Percentiles rank a stretch among this genome's conserved stretches.
Evolutionary conservation across 92 coral and sea anemone species (phyloP).

Genomic region (Virgularia gustaviana): DNA sequence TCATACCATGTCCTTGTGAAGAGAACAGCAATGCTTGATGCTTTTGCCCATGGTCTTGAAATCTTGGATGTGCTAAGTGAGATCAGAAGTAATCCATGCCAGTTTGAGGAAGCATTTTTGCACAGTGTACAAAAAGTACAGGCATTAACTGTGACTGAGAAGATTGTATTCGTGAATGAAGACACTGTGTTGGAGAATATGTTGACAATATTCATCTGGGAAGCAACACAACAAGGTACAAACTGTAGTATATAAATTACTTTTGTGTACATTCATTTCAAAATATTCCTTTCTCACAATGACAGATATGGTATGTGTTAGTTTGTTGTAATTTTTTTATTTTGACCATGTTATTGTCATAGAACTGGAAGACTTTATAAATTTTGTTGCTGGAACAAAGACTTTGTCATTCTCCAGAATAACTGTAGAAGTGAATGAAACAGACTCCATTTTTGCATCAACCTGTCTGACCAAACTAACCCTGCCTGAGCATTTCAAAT

Average conservation of each 20-base stretch:
- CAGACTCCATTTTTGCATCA: slow-evolving; percentile 9
- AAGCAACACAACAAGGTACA: slow-evolving; percentile 5
- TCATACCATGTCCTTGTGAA: slow-evolving; percentile 34
- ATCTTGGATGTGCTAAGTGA: slow-evolving; percentile 28
- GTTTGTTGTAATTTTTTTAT: not conserved
- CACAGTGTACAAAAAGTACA: slow-evolving; percentile 1
- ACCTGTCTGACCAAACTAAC: slow-evolving; percentile 37
- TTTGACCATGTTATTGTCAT: not conserved
- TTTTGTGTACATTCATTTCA: not conserved
- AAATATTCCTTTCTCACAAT: not conserved
- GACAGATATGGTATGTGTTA: not conserved
- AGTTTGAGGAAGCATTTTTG: slow-evolving; percentile 33
- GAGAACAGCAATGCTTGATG: slow-evolving; percentile 36
- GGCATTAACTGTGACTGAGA: not conserved
- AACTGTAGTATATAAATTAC: not conserved
- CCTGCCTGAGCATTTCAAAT: slow-evolving; percentile 26
- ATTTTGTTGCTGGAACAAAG: slow-evolving; percentile 26
- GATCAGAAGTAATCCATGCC: slow-evolving; percentile 35
- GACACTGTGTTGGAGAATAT: slow-evolving; percentile 19
- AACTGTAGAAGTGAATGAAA: slow-evolving; percentile 38
- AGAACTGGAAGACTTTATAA: slow-evolving; percentile 43
- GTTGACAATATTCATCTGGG: slow-evolving; percentile 20
- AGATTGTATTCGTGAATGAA: not conserved
- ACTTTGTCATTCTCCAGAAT: slow-evolving; percentile 34
- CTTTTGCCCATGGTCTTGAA: slow-evolving; percentile 32